These are phyloP conservation scores for Lipotes vexillifer DNA, from an alignment of 2,113 vertebrate genomes.

Conservation along the genomic window DNA sequence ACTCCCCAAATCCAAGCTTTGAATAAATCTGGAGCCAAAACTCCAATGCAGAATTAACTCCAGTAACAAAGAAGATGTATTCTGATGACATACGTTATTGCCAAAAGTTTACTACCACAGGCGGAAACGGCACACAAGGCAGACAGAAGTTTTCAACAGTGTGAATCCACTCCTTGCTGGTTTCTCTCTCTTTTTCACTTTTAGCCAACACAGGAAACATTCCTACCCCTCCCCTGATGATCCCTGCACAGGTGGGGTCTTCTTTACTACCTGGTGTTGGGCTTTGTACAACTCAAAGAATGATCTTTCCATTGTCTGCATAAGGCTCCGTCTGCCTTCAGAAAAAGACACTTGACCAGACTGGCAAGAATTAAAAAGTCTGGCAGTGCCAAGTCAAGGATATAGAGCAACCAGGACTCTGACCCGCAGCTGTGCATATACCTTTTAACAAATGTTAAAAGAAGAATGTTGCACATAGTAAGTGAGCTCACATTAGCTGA, in stretches of 20 bases:
- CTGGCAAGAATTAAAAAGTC: neutral
- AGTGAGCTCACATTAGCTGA: neutral
- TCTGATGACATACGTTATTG: neutral
- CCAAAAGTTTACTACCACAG: neutral
- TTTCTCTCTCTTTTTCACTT: neutral
- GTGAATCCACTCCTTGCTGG: neutral
- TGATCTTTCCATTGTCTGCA: neutral
- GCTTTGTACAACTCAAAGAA: neutral
- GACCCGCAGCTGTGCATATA: neutral
- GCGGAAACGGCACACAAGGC: neutral
- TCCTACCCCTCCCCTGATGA: neutral
- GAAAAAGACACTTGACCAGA: neutral
- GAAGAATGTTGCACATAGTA: neutral
- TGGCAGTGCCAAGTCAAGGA: neutral
- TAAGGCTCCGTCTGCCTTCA: neutral
- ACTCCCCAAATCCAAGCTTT: neutral
- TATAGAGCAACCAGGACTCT: neutral
- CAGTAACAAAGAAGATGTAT: constrained; percentile 9
- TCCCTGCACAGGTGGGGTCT: neutral
- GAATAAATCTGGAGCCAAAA: constrained; percentile 10
- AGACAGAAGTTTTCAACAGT: neutral
- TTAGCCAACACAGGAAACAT: neutral
- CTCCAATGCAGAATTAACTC: neutral
- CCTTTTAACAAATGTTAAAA: neutral
- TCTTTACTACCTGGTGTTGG: neutral